Base-by-base conservation (phyloP, 2,797 vertebrate species). In the Micropoecilia bifurca region DNA sequence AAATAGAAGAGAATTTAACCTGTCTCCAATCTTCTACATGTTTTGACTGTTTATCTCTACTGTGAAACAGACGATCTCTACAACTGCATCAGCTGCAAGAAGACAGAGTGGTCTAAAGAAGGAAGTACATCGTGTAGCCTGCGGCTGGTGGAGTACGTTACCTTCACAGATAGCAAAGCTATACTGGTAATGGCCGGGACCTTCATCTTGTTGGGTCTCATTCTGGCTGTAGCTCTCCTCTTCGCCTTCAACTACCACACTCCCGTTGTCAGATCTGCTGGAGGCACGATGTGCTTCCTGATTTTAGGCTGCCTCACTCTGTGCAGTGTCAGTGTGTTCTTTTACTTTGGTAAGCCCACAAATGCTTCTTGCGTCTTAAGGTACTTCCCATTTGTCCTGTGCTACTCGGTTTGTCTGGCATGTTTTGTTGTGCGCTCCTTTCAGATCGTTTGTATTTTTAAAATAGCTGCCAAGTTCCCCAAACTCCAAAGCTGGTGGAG, bases 371-470 rank as follows among this genome's bases (percentile, higher is more conserved):
- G 97, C 82, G 47, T 95, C 61, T 71, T 97, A 46, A 90, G 93
- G 46, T 75, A 87, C 12, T 81, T 91, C 0, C 83, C 96, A 3
- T 97, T 96, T n/a, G 0, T 81, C 20, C 46, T 97, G 53, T 92
- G 96, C 78, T 95, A 95, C 85, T 88, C 94, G 0, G 5, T 94
- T 30, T 97, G 96, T 88, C 88, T 97, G 0, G 95, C 96, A 0
- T 97, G 97, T 71, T 91, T 97, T 83, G 94, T 92, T 0, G 95
- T 97, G 0, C 96, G 95, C 45, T 96, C 96, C 13, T 97, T 98
- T 90, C 97, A 97, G 84, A 94, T 97, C 39, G 87, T 97, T 78
- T 95, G 94, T 78, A 93, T 97, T 87, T 98, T 98, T 88, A 97
- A 97, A 94, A 95, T 97, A 73, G 95, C 96, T 0, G 75, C 91